A percentile compares a stretch with the other conserved stretches of the same genome.
Conservation (phyloP, 2,888 invertebrate genomes). For the Liodrosophila aerea region DNA sequence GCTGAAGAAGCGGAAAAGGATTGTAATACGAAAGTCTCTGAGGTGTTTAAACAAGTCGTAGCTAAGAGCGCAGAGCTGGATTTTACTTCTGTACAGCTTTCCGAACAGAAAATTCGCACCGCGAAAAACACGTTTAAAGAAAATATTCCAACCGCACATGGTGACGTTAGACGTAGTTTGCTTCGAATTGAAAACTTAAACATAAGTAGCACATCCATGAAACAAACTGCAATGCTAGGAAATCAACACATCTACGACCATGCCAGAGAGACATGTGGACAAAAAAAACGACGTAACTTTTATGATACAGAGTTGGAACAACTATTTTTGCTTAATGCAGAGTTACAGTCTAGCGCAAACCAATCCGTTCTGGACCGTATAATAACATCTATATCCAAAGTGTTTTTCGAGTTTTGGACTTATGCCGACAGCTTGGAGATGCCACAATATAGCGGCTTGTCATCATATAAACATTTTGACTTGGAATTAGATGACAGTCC, state of each 20-base stretch:
- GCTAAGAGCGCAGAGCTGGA: conserved; percentile 75
- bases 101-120: conserved; percentile 72
- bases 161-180: conserved; percentile 27
- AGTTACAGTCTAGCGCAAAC: conserved; percentile 43
- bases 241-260: conserved; percentile 52
- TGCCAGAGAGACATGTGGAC: conserved; percentile 35
- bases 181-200: conserved; percentile 58
- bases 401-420: conserved; percentile 77
- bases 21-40: conserved; percentile 73
- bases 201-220: conserved; percentile 18
- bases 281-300: conserved; percentile 61
- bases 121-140: conserved; percentile 48
- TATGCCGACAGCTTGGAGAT: conserved; percentile 76
- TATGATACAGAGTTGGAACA: conserved; percentile 76
- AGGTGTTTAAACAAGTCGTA: conserved; percentile 69
- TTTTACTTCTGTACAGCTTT: conserved; percentile 72
- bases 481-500: conserved; percentile 42
- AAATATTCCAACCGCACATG: conserved; percentile 37
- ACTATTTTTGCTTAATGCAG: conserved; percentile 68
- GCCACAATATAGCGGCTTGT: conserved; percentile 67
- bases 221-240: neutral
- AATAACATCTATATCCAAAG: conserved; percentile 63
- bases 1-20: conserved; percentile 67
- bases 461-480: conserved; percentile 68
- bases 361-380: conserved; percentile 18